These are phyloP conservation scores for Graptemys geographica DNA, from an alignment of 2,797 vertebrate species.

Conservation along the genomic window DNA sequence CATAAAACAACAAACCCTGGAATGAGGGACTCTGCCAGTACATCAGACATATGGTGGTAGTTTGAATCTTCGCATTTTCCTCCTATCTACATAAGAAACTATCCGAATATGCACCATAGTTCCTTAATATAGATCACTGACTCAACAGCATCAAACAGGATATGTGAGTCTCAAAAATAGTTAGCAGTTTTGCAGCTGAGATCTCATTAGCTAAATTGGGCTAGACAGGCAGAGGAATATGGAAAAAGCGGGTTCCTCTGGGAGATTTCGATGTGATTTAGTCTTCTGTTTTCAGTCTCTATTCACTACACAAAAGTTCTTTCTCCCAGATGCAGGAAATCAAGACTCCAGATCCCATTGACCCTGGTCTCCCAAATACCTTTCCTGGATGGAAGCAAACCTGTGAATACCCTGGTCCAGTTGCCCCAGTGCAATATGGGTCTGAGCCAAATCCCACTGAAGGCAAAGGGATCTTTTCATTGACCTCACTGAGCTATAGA, in stretches of 20 bases:
- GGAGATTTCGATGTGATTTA: not conserved
- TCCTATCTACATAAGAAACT: not conserved
- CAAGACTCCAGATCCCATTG: not conserved
- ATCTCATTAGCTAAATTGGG: not conserved
- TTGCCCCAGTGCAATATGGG: not conserved
- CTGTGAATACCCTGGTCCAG: not conserved
- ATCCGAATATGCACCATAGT: constrained; percentile 12
- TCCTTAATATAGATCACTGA: constrained; percentile 37
- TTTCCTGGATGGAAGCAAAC: not conserved
- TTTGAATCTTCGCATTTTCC: not conserved
- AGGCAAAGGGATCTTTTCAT: not conserved
- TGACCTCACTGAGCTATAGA: not conserved
- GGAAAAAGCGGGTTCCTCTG: not conserved
- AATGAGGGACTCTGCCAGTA: constrained; percentile 20
- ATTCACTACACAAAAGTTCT: not conserved
- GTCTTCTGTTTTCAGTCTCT: not conserved
- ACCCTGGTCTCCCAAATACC: not conserved
- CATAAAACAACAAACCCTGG: not conserved
- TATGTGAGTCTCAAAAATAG: constrained; percentile 86
- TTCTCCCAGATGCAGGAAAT: not conserved
- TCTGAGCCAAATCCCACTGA: not conserved
- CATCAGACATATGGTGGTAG: not conserved
- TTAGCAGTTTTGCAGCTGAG: constrained; percentile 87
- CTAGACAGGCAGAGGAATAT: constrained; percentile 10
- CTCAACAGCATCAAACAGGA: constrained; percentile 66